phyloP scores from a whole-genome alignment of 2,113 vertebrate genomes.

The Dicentrarchus labrax region DNA sequence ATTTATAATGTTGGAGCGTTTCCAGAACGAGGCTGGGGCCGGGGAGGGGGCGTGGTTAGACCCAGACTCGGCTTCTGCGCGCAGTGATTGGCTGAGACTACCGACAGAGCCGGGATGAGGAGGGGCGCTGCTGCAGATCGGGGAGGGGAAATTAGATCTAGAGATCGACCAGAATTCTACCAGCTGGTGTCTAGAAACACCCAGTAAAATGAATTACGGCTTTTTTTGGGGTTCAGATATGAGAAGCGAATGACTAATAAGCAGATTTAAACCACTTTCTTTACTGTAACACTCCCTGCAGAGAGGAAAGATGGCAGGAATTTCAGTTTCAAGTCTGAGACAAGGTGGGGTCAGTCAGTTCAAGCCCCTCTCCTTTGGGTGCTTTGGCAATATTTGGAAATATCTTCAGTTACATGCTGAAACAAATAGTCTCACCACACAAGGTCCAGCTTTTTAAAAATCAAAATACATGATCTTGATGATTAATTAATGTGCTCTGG shows the following conservation, averaged over 20 bases:
- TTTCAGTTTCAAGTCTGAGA: background rate
- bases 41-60: slow-evolving; percentile 53
- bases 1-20: slow-evolving; percentile 84
- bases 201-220: slow-evolving; percentile 11
- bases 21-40: slow-evolving; percentile 76
- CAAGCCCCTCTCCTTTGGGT: slow-evolving; percentile 11
- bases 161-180: slow-evolving; percentile 40
- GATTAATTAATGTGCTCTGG: background rate
- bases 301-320: slow-evolving; percentile 32
- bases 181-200: slow-evolving; percentile 59
- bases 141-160: slow-evolving; percentile 43
- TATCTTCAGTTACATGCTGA: background rate
- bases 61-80: slow-evolving; percentile 10
- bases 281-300: slow-evolving; percentile 4
- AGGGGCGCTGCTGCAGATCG: slow-evolving; percentile 41
- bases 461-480: background rate
- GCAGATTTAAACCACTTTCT: background rate
- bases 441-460: background rate
- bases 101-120: slow-evolving; percentile 1
- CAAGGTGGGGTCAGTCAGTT: slow-evolving; percentile 31
- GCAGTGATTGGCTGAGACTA: slow-evolving; percentile 64
- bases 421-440: background rate
- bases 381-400: background rate
- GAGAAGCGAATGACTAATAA: slow-evolving; percentile 7
- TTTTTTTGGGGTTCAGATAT: slow-evolving; percentile 8